phyloP scores from a whole-genome alignment of 2,113 vertebrate genomes.

The Pedetes capensis region DNA sequence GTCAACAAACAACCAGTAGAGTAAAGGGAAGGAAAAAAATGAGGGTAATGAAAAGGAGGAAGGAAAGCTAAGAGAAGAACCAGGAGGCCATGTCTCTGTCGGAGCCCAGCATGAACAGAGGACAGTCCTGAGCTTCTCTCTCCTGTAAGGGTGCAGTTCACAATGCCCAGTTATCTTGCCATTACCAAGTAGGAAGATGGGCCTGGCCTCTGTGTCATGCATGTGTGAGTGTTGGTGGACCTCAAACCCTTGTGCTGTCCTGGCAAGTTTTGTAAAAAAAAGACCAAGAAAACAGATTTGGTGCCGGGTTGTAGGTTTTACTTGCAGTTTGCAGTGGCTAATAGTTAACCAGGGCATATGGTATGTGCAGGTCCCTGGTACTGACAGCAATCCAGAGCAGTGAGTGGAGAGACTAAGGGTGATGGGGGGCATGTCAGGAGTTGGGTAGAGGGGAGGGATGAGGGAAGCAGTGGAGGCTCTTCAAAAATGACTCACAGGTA shows the following conservation, averaged over 20 bases:
- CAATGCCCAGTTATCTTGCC: background rate
- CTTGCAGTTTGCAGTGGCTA: background rate
- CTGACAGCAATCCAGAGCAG: background rate
- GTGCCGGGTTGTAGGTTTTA: background rate
- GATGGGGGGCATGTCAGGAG: background rate
- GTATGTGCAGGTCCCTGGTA: background rate
- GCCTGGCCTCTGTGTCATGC: background rate
- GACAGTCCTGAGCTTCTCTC: background rate
- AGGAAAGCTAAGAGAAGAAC: background rate
- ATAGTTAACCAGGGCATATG: background rate
- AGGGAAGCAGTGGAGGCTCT: fast-evolving
- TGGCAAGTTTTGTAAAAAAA: background rate
- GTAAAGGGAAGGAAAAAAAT: conserved; percentile 4
- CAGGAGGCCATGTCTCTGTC: background rate
- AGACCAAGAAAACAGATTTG: background rate
- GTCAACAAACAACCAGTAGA: conserved; percentile 73
- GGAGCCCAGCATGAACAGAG: background rate
- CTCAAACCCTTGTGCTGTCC: background rate
- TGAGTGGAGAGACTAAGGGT: background rate
- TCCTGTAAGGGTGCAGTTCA: background rate
- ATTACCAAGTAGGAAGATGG: background rate
- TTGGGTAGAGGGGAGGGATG: background rate
- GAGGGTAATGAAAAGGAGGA: fast-evolving
- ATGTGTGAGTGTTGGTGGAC: background rate
- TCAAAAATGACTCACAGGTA: background rate